These are phyloP conservation scores for Toxotes chatareus DNA, from an alignment of 2,113 vertebrate species.

Conservation along the genomic window DNA sequence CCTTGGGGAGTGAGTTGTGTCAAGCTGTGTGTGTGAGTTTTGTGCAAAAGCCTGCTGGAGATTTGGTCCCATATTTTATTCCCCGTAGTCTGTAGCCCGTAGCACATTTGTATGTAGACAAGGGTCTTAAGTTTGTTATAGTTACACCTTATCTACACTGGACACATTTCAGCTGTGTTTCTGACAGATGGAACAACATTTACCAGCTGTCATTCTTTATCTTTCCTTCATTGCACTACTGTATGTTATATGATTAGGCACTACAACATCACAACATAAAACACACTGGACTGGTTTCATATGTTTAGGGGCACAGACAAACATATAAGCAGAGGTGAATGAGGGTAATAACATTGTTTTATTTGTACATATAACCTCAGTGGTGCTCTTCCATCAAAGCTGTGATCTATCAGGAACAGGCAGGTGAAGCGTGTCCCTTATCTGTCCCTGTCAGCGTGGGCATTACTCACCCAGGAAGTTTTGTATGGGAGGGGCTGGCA, in stretches of 20 bases:
- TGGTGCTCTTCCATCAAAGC: slow-evolving; percentile 91
- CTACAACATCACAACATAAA: neutral
- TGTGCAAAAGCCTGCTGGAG: too few species aligned
- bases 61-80: neutral
- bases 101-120: neutral
- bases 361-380: slow-evolving; percentile 90
- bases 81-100: neutral
- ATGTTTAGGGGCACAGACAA: slow-evolving; percentile 3
- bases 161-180: neutral
- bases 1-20: neutral
- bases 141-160: neutral
- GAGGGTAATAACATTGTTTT: slow-evolving; percentile 85
- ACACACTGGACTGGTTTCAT: neutral
- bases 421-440: slow-evolving; percentile 94
- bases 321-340: slow-evolving; percentile 72
- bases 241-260: neutral
- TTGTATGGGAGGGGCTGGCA: slow-evolving; percentile 68
- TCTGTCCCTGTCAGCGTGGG: slow-evolving; percentile 93
- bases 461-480: slow-evolving; percentile 95
- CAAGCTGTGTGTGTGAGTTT: too few species aligned
- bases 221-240: neutral
- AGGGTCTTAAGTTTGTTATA: neutral
- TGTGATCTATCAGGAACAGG: slow-evolving; percentile 95
- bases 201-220: neutral
- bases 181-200: neutral